Percentiles rank a stretch among this genome's conserved stretches.
Evolutionary conservation across 2,797 vertebrate genomes (phyloP).

Genomic region (Spinus pinus): DNA sequence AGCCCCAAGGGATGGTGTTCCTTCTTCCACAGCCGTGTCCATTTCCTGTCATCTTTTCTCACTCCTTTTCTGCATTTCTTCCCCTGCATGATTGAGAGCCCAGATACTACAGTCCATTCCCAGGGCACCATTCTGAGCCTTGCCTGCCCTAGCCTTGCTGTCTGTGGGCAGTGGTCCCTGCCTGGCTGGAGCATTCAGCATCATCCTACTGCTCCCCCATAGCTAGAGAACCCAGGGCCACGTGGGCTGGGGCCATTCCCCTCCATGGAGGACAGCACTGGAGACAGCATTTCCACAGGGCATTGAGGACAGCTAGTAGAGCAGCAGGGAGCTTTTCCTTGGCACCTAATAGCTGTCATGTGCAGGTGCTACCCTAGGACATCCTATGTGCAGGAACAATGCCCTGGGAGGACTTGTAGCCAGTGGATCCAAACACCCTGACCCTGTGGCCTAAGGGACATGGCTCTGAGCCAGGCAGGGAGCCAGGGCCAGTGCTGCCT

Average conservation of each 20-base stretch:
- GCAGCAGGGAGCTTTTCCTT: not conserved
- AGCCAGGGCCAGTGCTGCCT: not conserved
- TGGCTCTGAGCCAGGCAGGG: not conserved
- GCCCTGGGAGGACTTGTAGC: not conserved
- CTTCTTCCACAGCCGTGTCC: not conserved
- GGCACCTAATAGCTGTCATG: not conserved
- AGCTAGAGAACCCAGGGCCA: not conserved
- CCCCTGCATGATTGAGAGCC: not conserved
- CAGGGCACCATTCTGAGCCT: not conserved
- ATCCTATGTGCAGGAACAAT: not conserved
- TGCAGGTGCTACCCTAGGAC: rapidly evolving
- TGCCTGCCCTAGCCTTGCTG: not conserved
- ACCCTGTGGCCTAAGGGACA: rapidly evolving
- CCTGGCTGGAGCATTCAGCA: not conserved
- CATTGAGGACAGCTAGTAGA: not conserved
- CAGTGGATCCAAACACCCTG: not conserved
- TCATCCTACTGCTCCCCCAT: not conserved
- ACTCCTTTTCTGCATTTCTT: not conserved
- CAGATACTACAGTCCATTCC: not conserved
- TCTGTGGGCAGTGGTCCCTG: not conserved
- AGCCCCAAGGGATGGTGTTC: not conserved
- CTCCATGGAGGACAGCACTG: not conserved
- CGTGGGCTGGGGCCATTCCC: rapidly evolving
- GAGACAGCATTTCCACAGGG: not conserved
- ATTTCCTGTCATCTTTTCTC: slow-evolving; percentile 18